Conservation (phyloP, 2,113 vertebrate genomes). For the Zingel zingel region DNA sequence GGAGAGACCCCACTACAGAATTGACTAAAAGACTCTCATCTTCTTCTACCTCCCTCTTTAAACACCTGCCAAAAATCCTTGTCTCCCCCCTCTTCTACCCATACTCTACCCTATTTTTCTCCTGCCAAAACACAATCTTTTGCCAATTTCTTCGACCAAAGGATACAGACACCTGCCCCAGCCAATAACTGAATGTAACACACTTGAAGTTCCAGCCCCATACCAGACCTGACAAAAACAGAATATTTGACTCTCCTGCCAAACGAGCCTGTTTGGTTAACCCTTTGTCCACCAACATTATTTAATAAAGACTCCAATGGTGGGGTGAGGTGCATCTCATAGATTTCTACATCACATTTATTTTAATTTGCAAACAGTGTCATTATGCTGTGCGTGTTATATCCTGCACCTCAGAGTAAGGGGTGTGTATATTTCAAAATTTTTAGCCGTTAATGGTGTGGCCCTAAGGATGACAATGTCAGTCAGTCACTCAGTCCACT, state of each 20-base stretch:
- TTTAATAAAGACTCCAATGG: neutral
- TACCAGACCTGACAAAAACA: slow-evolving; percentile 3
- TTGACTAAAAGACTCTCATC: slow-evolving; percentile 33
- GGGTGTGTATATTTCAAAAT: neutral
- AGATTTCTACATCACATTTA: neutral
- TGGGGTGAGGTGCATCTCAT: neutral
- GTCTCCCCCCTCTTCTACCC: neutral
- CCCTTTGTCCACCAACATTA: slow-evolving; percentile 1
- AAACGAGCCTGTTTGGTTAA: neutral
- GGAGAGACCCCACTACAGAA: slow-evolving; percentile 50
- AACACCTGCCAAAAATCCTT: slow-evolving; percentile 19
- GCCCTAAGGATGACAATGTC: neutral
- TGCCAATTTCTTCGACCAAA: slow-evolving; percentile 38
- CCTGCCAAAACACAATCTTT: slow-evolving; percentile 5
- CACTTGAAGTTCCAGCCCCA: neutral
- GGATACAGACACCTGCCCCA: neutral
- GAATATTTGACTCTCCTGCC: neutral
- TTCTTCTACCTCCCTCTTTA: neutral
- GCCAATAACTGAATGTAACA: slow-evolving; percentile 4
- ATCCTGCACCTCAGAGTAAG: neutral
- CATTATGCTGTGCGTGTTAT: neutral
- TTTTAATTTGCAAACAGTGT: neutral
- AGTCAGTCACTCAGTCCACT: neutral
- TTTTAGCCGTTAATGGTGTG: no score
- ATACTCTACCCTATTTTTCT: neutral